phyloP scores from a whole-genome alignment of 1,140 invertebrate genomes.

The Drosophila lowei region DNA sequence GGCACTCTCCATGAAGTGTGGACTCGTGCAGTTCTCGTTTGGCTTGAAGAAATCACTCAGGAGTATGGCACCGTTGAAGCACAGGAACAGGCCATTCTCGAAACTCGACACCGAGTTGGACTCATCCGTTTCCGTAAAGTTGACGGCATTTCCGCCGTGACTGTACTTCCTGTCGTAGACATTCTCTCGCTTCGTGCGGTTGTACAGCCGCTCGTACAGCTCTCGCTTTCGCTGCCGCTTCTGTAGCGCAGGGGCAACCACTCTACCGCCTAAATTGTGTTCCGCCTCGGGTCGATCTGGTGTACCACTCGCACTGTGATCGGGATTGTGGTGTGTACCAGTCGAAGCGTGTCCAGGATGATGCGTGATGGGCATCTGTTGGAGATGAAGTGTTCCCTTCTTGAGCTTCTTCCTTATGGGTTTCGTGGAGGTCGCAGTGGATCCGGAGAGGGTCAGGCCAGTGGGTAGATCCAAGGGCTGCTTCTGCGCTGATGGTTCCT shows the following conservation, averaged over 20 bases:
- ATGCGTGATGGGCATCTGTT: constrained; percentile 10
- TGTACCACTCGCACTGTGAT: background rate
- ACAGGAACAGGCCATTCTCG: constrained; percentile 88
- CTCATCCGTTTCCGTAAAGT: constrained; percentile 84
- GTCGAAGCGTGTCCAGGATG: constrained; percentile 3
- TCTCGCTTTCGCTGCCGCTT: constrained; percentile 36
- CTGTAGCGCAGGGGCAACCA: constrained; percentile 2
- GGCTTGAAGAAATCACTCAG: constrained; percentile 88
- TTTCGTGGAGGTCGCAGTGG: constrained; percentile 19
- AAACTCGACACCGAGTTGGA: constrained; percentile 90
- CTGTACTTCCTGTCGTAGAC: constrained; percentile 88
- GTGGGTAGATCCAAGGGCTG: background rate
- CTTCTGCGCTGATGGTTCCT: constrained; percentile 17
- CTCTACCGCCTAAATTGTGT: background rate
- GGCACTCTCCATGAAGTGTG: constrained; percentile 86
- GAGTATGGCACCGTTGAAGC: constrained; percentile 89
- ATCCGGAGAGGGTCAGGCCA: background rate
- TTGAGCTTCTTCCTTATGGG: constrained; percentile 63
- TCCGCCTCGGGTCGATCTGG: background rate
- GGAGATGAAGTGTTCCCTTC: constrained; percentile 51
- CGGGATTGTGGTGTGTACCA: background rate
- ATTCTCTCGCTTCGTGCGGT: constrained; percentile 85
- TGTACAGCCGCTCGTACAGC: constrained; percentile 72
- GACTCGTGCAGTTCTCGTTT: constrained; percentile 86
- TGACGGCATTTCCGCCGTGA: constrained; percentile 89